Evolutionary conservation across 1,140 invertebrate genomes (phyloP).

Genomic region (Cydia pomonella): DNA sequence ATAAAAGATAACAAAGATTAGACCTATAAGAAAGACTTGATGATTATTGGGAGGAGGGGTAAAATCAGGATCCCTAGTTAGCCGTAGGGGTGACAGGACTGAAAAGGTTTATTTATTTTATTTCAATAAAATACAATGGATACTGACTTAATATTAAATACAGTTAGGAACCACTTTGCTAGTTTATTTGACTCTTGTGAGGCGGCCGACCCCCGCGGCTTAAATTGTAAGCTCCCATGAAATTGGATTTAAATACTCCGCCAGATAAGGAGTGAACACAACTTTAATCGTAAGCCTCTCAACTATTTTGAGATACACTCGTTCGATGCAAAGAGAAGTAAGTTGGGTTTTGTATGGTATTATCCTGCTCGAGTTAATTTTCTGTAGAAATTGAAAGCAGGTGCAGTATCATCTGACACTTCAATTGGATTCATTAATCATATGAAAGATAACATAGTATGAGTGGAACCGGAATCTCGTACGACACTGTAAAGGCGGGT

Average conservation of each 20-base stretch:
- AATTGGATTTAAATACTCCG: background rate
- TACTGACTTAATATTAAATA: too few species aligned
- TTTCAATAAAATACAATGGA: too few species aligned
- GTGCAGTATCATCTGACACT: constrained; percentile 4
- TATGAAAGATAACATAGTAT: background rate
- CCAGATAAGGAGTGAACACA: background rate
- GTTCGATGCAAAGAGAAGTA: background rate
- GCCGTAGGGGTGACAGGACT: too few species aligned
- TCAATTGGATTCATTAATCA: constrained; percentile 31
- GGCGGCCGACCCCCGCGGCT: background rate
- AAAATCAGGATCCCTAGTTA: too few species aligned
- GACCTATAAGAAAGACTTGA: too few species aligned
- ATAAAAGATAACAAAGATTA: too few species aligned
- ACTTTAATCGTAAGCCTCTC: background rate
- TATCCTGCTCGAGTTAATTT: constrained; percentile 7
- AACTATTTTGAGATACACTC: background rate
- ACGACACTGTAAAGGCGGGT: constrained; percentile 2
- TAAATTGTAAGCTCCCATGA: background rate
- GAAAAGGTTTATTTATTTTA: too few species aligned
- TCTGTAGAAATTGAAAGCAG: constrained; percentile 8
- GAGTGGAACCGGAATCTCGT: constrained; percentile 1
- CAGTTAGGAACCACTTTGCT: too few species aligned
- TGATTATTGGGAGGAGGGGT: too few species aligned
- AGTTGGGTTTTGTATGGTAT: background rate
- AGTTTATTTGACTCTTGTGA: background rate